phyloP scores from a whole-genome alignment of 2,888 invertebrate species.

The Drosophila prolongata region DNA sequence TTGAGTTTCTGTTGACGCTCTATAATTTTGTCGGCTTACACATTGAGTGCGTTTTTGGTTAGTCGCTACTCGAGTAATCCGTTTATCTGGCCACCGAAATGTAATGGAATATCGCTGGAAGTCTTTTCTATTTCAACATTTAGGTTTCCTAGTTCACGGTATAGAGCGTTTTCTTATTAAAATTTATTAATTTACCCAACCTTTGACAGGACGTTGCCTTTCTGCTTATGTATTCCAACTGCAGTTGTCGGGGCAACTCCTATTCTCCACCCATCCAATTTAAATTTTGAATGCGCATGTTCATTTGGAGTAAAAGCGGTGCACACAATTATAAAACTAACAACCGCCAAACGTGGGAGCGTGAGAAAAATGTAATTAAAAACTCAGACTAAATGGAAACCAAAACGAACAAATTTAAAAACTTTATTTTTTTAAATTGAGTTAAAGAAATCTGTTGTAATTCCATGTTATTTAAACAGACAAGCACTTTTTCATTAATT shows the following conservation, averaged over 20 bases:
- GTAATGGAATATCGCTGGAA: background rate
- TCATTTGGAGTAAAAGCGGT: conserved; percentile 55
- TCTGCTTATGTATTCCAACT: conserved; percentile 15
- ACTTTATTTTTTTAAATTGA: background rate
- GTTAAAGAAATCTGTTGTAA: background rate
- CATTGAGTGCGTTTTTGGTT: conserved; percentile 23
- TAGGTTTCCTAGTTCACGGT: background rate
- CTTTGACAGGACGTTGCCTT: conserved; percentile 26
- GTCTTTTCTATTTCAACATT: background rate
- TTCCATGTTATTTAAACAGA: background rate
- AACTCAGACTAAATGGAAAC: conserved; percentile 39
- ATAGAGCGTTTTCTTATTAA: background rate
- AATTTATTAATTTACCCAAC: background rate
- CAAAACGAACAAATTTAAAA: background rate
- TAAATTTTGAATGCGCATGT: conserved; percentile 48
- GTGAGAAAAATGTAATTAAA: conserved; percentile 64
- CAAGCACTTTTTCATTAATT: no score
- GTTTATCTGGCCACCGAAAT: conserved; percentile 7
- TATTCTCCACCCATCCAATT: conserved; percentile 31
- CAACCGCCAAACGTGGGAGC: conserved; percentile 28
- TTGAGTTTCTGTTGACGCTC: conserved; percentile 44
- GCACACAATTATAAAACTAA: conserved; percentile 63
- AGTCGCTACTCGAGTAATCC: conserved; percentile 6
- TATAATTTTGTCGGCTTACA: conserved; percentile 25
- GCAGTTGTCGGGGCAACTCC: conserved; percentile 12